A percentile compares a stretch with the other conserved stretches of the same genome.
Evolutionary conservation across 2,113 vertebrate genomes (phyloP).

Genomic region (Nyctibius bracteatus): DNA sequence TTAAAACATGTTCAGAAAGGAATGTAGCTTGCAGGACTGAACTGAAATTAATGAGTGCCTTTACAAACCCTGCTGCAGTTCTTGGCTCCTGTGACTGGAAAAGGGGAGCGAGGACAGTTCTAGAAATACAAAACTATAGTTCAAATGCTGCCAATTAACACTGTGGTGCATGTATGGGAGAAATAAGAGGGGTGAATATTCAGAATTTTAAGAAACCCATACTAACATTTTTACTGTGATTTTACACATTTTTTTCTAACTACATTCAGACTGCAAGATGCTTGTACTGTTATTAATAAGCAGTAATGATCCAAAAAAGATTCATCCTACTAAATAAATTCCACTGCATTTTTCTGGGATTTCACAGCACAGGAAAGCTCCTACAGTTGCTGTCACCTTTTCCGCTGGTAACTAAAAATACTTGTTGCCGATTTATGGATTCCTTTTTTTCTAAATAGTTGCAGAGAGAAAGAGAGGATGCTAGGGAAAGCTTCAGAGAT

Average conservation of each 20-base stretch:
- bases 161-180: not conserved
- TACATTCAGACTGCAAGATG: not conserved
- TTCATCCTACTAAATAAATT: not conserved
- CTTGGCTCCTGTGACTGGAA: constrained; percentile 32
- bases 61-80: constrained; percentile 18
- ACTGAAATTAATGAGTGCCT: constrained; percentile 32
- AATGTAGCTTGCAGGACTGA: constrained; percentile 56
- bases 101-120: constrained; percentile 35
- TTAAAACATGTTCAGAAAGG: constrained; percentile 59
- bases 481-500: not conserved
- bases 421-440: not conserved
- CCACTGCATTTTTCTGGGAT: not conserved
- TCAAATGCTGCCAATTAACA: not conserved
- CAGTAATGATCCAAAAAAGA: not conserved
- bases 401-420: not conserved
- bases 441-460: not conserved
- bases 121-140: constrained; percentile 30
- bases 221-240: not conserved
- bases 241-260: not conserved
- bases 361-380: not conserved
- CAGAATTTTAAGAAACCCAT: not conserved
- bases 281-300: not conserved
- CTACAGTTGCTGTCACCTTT: not conserved
- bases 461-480: not conserved
- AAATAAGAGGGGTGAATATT: not conserved